Evolutionary conservation across 2,113 vertebrate species (phyloP).

Genomic region (Nothoprocta perdicaria): DNA sequence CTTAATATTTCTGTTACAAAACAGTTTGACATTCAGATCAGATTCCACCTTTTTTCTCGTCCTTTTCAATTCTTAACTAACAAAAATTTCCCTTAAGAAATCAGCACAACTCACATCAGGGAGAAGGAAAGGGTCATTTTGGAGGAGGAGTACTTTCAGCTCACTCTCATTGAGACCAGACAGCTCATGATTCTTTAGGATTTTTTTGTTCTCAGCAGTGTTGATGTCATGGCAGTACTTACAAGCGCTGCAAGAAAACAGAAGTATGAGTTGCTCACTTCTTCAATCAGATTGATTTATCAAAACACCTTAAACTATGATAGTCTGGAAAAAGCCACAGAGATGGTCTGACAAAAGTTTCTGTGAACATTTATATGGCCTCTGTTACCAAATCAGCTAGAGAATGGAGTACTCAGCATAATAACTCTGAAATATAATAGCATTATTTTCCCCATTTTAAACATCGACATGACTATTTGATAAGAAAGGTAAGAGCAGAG

Average conservation of each 20-base stretch:
- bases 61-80: background rate
- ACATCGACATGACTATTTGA: fast-evolving
- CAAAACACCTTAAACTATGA: background rate
- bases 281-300: background rate
- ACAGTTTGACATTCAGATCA: background rate
- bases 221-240: slow-evolving; percentile 73
- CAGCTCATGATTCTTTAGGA: slow-evolving; percentile 71
- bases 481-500: background rate
- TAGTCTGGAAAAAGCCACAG: background rate
- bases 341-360: background rate
- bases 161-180: slow-evolving; percentile 76
- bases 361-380: background rate
- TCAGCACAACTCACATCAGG: slow-evolving; percentile 78
- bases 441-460: background rate
- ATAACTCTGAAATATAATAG: background rate
- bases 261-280: background rate
- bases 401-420: background rate
- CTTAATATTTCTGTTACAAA: background rate
- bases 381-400: background rate
- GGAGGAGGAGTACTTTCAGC: slow-evolving; percentile 78
- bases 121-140: slow-evolving; percentile 78
- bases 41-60: background rate
- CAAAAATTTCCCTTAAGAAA: background rate
- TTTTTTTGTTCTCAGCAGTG: slow-evolving; percentile 64
- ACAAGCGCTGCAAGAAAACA: slow-evolving; percentile 71